These are phyloP conservation scores for Tragelaphus eurycerus DNA, from an alignment of 2,797 vertebrate species.

Conservation along the genomic window DNA sequence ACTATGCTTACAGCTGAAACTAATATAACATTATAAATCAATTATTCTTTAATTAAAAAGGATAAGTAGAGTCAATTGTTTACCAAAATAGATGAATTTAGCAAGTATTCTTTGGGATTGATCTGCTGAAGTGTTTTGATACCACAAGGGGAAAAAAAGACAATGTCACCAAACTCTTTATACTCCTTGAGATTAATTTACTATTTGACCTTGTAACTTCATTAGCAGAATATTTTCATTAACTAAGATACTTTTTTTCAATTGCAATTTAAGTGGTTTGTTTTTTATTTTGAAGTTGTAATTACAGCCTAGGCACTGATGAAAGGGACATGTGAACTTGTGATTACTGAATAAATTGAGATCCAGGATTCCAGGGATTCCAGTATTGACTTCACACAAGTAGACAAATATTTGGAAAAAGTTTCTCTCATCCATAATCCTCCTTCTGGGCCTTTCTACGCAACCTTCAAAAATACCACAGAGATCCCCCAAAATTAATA, in stretches of 20 bases:
- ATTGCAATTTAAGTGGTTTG: not conserved
- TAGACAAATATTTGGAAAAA: not conserved
- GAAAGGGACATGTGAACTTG: not conserved
- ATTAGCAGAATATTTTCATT: not conserved
- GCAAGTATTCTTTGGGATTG: not conserved
- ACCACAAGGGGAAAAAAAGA: not conserved
- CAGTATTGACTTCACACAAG: not conserved
- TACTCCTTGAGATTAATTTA: not conserved
- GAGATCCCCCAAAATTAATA: slow-evolving; percentile 15
- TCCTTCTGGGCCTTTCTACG: not conserved
- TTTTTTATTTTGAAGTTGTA: not conserved
- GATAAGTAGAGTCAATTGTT: not conserved
- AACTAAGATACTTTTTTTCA: not conserved
- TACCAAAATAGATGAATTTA: slow-evolving; percentile 2
- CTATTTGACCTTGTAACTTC: slow-evolving; percentile 22
- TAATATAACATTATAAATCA: not conserved
- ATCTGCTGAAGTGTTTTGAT: not conserved
- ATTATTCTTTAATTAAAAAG: not conserved
- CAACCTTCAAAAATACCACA: not conserved
- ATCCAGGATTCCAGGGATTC: not conserved
- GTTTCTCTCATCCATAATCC: not conserved
- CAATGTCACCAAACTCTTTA: not conserved
- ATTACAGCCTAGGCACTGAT: not conserved
- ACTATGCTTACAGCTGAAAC: not conserved
- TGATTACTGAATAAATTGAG: slow-evolving; percentile 1